phyloP scores from a whole-genome alignment of 1,140 invertebrate genomes.

The Caenorhabditis tropicalis region DNA sequence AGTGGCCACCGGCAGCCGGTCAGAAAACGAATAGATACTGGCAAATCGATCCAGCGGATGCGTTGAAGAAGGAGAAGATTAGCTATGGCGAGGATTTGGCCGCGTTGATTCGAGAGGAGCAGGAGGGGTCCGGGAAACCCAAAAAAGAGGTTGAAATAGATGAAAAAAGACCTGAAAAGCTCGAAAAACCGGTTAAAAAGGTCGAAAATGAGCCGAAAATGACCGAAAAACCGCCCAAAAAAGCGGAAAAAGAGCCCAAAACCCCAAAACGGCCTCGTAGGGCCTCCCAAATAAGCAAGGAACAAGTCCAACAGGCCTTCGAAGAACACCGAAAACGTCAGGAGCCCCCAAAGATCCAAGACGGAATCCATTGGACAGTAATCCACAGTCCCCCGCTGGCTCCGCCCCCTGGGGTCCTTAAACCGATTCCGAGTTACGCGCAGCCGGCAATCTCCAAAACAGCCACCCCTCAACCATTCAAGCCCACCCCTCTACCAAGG shows the following conservation, averaged over 20 bases:
- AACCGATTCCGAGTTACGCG: conserved; percentile 24
- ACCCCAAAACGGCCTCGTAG: neutral
- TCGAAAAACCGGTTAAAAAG: neutral
- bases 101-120: neutral
- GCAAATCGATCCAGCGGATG: conserved; percentile 47
- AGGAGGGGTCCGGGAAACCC: neutral
- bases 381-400: neutral
- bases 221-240: neutral
- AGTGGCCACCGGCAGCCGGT: conserved; percentile 39
- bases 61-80: conserved; percentile 10
- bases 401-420: neutral
- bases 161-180: too few species aligned
- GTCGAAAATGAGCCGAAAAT: neutral
- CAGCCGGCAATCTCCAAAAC: neutral
- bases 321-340: neutral
- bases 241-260: neutral
- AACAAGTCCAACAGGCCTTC: neutral
- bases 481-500: neutral
- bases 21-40: conserved; percentile 42
- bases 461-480: neutral
- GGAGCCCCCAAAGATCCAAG: conserved; percentile 15
- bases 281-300: conserved; percentile 14
- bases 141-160: neutral
- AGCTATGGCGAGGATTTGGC: conserved; percentile 29
- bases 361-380: conserved; percentile 52